Conservation (phyloP, 1,140 invertebrate species). For the Tetranychus cinnabarinus region DNA sequence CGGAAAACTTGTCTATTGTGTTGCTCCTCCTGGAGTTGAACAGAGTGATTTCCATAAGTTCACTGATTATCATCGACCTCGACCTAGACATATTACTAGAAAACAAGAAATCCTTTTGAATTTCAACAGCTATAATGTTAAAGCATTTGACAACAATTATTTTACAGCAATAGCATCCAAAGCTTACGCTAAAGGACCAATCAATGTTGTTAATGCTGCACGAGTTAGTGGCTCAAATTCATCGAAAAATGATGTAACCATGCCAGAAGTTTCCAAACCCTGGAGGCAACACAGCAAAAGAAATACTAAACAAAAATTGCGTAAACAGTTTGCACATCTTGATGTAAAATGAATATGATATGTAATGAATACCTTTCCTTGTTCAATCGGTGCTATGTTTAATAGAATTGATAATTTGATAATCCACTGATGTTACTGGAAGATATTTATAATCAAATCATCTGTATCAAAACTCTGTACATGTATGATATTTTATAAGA, state of each 20-base stretch:
- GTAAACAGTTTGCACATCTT: not conserved
- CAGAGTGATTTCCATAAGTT: slow-evolving; percentile 37
- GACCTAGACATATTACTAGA: not conserved
- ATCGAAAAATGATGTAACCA: not conserved
- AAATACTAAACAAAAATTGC: slow-evolving; percentile 18
- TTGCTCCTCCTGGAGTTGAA: slow-evolving; percentile 49
- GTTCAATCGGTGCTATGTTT: too few species aligned
- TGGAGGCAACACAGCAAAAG: not conserved
- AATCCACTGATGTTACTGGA: too few species aligned
- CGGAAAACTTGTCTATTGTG: slow-evolving; percentile 58
- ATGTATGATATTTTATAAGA: too few species aligned
- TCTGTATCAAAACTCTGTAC: too few species aligned
- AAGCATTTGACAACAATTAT: not conserved
- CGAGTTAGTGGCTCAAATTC: not conserved
- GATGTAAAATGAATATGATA: not conserved
- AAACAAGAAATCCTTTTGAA: not conserved
- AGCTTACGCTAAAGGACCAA: not conserved
- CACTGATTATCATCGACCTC: not conserved
- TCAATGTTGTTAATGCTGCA: not conserved
- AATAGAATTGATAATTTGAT: too few species aligned
- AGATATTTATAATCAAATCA: too few species aligned
- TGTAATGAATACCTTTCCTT: too few species aligned
- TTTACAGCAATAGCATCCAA: not conserved
- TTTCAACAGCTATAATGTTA: not conserved
- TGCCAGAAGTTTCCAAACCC: not conserved